These are phyloP conservation scores for Sitta europaea DNA, from an alignment of 2,113 vertebrate genomes.

Conservation along the genomic window DNA sequence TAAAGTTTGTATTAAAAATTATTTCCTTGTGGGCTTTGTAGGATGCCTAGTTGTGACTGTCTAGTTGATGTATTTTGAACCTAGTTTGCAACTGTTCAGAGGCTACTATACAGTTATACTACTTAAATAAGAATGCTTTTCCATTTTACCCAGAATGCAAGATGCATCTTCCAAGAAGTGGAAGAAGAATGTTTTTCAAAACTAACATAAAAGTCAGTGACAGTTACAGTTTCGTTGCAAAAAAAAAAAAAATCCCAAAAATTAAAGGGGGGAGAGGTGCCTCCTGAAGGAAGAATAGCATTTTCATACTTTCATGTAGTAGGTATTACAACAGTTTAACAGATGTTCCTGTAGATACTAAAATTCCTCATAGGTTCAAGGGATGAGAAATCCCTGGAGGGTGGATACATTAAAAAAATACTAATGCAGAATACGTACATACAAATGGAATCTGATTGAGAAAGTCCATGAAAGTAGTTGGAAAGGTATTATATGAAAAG, in stretches of 20 bases:
- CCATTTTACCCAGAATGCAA: background rate
- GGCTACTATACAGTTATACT: background rate
- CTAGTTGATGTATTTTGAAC: background rate
- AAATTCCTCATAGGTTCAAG: background rate
- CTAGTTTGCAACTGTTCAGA: background rate
- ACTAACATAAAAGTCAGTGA: background rate
- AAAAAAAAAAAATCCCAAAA: background rate
- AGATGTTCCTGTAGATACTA: background rate
- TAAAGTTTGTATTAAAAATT: background rate
- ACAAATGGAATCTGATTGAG: background rate
- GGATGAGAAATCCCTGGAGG: background rate
- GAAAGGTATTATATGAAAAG: background rate
- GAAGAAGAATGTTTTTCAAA: background rate
- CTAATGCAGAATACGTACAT: background rate
- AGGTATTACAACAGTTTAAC: background rate
- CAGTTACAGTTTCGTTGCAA: background rate
- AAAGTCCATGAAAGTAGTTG: background rate
- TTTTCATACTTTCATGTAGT: background rate
- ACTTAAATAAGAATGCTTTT: background rate
- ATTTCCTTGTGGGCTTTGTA: background rate
- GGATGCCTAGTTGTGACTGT: background rate
- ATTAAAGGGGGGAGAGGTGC: accelerated
- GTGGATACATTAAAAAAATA: background rate
- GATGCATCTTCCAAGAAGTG: background rate
- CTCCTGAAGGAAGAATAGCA: background rate